Evolutionary conservation across 2,797 vertebrate genomes (phyloP), one percentile per base, ranked within the genome.

Genomic region (Helicolenus hilgendorfi): DNA sequence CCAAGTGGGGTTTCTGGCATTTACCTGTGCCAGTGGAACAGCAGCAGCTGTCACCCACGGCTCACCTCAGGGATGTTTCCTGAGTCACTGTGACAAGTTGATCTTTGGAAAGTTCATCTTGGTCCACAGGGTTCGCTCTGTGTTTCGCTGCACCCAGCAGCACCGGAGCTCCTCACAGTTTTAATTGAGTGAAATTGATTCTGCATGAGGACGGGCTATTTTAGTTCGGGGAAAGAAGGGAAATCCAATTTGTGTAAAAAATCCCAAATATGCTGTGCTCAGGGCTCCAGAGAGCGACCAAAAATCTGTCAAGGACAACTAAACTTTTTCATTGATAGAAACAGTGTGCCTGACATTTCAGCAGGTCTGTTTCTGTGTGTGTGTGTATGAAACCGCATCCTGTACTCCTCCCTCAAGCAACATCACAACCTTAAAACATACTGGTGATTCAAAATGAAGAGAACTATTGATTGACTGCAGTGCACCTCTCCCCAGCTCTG

Each of bases 61-160:
- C 86, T 96, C 94, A 93, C 96, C 93, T 95, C 95, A 75, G 93
- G 95, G 95, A 95, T 85, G 87, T 96, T 96, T 97, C 96, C 96
- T 97, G 96, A 89, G 89, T 88, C 84, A 65, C 95, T 95, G 92
- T 94, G 94, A 97, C 96, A 95, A 95, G 93, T 84, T 95, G 94
- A 96, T 96, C 96, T 97, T 97, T 97, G 84, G 67, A 97, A 97
- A 97, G 96, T 96, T 97, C 96, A 96, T 62, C 73, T 78, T 24
- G 24, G 86, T 91, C 93, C 92, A 88, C 84, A 45, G 88, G 83
- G 88, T 93, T 89, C 13, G 13, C 84, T 87, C 81, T 72, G 79
- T 80, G 83, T 81, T 58, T 58, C 5, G 69, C 78, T 24, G 85
- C 72, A 81, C 65, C 64, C 45, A 26, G 64, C 27, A 82, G 62